Percentiles rank a stretch among this genome's conserved stretches.
Evolutionary conservation across 1,140 invertebrate species (phyloP).

Genomic region (Archivesica marissinica): DNA sequence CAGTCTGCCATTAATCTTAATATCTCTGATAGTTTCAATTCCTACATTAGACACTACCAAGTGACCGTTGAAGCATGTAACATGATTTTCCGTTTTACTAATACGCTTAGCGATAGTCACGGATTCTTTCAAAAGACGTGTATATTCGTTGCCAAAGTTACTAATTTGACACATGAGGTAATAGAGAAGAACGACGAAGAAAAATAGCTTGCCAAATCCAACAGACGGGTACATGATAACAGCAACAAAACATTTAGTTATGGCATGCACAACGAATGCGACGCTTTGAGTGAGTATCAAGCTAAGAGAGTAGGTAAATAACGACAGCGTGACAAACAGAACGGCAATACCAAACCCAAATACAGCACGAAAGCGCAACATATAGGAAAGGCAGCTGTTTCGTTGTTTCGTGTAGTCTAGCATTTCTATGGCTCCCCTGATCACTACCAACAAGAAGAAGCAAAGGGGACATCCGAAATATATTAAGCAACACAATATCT

Average conservation of each 20-base stretch:
- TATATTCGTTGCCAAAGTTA: not conserved
- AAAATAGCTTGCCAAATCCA: slow-evolving; percentile 22
- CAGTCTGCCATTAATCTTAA: not conserved
- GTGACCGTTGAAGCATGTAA: not conserved
- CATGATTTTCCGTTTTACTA: not conserved
- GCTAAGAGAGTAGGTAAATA: slow-evolving; percentile 3
- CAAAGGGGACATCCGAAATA: slow-evolving; percentile 15
- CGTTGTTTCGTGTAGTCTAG: not conserved
- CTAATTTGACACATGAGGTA: not conserved
- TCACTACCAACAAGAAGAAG: not conserved
- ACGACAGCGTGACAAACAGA: not conserved
- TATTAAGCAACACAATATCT: not conserved
- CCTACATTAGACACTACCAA: not conserved
- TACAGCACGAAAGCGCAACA: not conserved
- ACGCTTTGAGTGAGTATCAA: not conserved
- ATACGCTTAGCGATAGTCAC: not conserved
- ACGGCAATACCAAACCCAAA: not conserved
- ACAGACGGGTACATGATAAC: not conserved
- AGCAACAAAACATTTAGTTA: slow-evolving; percentile 34
- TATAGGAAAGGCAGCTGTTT: not conserved
- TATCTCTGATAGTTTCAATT: not conserved
- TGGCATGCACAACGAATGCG: not conserved
- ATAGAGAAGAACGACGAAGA: slow-evolving; percentile 26
- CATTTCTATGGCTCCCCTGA: not conserved
- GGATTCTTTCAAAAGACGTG: not conserved